Evolutionary conservation across 2,797 vertebrate species (phyloP).

Genomic region (Falco novaeseelandiae): DNA sequence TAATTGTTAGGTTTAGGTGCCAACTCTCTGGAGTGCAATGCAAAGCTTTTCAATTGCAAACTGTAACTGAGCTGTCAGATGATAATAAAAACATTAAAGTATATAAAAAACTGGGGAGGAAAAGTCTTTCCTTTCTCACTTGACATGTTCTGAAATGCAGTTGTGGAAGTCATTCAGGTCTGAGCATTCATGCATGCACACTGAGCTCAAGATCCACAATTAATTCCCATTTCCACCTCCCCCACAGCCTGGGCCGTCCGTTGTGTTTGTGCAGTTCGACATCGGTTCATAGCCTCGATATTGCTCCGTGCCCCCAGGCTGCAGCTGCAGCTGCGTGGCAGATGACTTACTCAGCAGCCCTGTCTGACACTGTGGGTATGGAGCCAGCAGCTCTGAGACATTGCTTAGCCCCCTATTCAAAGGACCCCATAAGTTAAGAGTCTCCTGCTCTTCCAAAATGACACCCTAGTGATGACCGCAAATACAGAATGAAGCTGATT

Average conservation of each 20-base stretch:
- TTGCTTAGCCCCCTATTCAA: rapidly evolving
- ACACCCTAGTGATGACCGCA: rapidly evolving
- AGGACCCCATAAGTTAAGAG: not conserved
- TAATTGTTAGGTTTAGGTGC: not conserved
- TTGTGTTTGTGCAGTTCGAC: not conserved
- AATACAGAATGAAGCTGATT: not conserved
- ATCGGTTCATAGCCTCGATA: not conserved
- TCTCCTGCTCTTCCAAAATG: not conserved
- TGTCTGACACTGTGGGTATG: not conserved
- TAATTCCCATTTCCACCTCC: constrained; percentile 21
- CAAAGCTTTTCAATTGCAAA: constrained; percentile 6
- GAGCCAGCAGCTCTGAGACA: not conserved
- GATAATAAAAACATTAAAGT: not conserved
- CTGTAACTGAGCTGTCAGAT: constrained; percentile 2
- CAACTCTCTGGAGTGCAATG: not conserved
- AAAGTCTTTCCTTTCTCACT: constrained; percentile 9
- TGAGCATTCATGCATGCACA: constrained; percentile 48
- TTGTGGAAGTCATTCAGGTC: constrained; percentile 40
- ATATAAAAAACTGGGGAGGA: not conserved
- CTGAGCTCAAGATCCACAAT: constrained; percentile 12
- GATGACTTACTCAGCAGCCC: not conserved
- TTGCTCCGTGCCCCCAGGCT: not conserved
- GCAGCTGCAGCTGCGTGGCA: not conserved
- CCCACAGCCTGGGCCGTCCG: not conserved
- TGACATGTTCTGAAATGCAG: not conserved